A percentile compares a stretch with the other conserved stretches of the same genome.
Evolutionary conservation across 2,113 vertebrate species (phyloP).

Genomic region (Rhodinocichla rosea): DNA sequence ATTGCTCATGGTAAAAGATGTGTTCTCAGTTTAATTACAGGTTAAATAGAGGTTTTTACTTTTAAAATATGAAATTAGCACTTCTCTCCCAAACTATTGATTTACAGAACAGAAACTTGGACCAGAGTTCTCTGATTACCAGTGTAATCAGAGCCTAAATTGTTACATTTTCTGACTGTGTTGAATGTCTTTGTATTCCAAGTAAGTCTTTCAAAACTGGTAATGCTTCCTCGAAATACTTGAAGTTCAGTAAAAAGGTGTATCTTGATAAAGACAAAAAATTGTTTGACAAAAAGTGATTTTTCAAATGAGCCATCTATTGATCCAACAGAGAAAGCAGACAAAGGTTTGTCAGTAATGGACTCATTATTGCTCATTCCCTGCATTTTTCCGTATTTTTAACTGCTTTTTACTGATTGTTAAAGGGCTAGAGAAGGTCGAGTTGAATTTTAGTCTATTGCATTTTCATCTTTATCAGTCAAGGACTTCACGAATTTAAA

Average conservation of each 20-base stretch:
- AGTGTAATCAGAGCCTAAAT: background rate
- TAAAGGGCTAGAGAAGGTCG: background rate
- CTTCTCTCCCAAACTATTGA: background rate
- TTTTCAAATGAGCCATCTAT: background rate
- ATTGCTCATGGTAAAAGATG: background rate
- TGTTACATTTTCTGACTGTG: background rate
- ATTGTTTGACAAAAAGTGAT: fast-evolving
- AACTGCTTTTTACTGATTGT: background rate
- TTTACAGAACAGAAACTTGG: background rate
- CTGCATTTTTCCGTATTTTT: background rate
- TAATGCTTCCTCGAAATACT: background rate
- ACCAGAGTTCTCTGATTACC: background rate
- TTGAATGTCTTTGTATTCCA: background rate
- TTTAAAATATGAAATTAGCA: background rate
- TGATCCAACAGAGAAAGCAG: background rate
- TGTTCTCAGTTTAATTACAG: background rate
- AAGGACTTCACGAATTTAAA: background rate
- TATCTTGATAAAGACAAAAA: background rate
- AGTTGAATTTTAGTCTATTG: background rate
- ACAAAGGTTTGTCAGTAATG: background rate
- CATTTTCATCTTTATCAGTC: background rate
- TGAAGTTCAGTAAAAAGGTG: background rate
- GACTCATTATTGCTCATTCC: background rate
- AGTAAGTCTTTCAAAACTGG: background rate
- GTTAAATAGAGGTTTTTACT: background rate